Conservation (phyloP, 30 jellyfish, hydroid and myxozoan species). For the Hydra vulgaris region DNA sequence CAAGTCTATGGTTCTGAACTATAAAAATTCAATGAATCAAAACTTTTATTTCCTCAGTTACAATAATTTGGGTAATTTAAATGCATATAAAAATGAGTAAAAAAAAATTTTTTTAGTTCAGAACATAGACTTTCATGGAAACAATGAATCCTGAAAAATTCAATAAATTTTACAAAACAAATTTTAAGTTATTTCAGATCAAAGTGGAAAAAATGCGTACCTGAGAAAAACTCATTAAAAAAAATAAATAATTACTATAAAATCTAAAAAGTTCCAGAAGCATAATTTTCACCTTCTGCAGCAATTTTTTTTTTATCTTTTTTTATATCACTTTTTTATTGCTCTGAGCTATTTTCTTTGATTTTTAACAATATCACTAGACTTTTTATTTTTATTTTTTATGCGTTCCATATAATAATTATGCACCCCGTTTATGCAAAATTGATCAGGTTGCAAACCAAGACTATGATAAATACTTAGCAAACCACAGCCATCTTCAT, state of each 20-base stretch:
- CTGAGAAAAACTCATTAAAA: background rate
- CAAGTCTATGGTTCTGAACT: background rate
- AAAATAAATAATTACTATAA: too few species aligned
- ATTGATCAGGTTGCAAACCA: background rate
- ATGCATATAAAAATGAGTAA: background rate
- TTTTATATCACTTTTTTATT: background rate
- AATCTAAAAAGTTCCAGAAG: background rate
- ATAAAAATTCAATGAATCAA: background rate
- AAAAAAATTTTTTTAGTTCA: background rate
- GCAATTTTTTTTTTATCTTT: background rate
- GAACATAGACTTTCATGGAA: background rate
- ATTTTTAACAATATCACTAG: background rate
- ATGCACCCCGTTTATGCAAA: background rate
- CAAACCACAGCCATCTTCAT: background rate
- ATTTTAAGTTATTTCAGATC: too few species aligned
- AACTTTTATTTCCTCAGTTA: background rate
- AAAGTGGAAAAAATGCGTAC: too few species aligned
- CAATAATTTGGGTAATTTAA: background rate
- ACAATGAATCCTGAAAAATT: background rate
- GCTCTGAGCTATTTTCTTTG: background rate
- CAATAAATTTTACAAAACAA: background rate
- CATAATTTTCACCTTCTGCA: background rate
- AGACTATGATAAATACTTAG: background rate
- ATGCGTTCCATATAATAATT: background rate
- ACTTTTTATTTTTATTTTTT: background rate